Base-by-base conservation (phyloP, 2,797 vertebrate species). In the Rhincodon typus region DNA sequence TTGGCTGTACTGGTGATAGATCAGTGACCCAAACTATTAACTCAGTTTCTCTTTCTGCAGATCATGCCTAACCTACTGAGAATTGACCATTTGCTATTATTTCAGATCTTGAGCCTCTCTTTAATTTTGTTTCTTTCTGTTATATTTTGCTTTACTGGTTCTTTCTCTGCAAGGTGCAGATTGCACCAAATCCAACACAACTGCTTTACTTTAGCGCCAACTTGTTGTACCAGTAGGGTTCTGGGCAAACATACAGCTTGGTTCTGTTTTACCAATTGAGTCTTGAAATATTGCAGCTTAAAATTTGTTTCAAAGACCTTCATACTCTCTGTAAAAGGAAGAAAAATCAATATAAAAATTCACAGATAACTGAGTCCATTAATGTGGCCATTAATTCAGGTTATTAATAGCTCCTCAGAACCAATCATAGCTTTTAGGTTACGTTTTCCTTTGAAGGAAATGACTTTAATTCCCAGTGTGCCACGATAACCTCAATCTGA, bases 281-380 rank as follows among this genome's bases (percentile, higher is more conserved):
- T n/a, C 27, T 57, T 66, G 88, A 62, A 62, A 25, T 62, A 62
- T 5, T 34, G 57, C 57, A n/a, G 30, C 53, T 66, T 53, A 17
- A 19, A 66, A 66, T 34, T 62, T 19, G 69, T 42, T 94, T 93
- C 57, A 21, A 23, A 66, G 57, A 94, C 62, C 27, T 30, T 53
- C 86, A 30, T 87, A 46, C 42, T 53, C 42, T 53, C 62, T 25
- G 7, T 94, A 42, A 69, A 62, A 94, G n/a, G 66, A 67, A 66
- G n/a, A 94, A 69, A 94, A 94, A 67, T 69, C 62, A 69, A 94
- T 69, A 66, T 42, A 27, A 87, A 94, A 94, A 25, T 69, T 94
- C 62, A 66, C 62, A 66, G 62, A 38, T 94, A 94, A 66, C 88
- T 21, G 88, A 91, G 90, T 94, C 91, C n/a, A 27, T 70, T 94